A percentile compares a stretch with the other conserved stretches of the same genome.
phyloP scores from a whole-genome alignment of 2,888 invertebrate species.

The Hermaeophaga mercurialis region DNA sequence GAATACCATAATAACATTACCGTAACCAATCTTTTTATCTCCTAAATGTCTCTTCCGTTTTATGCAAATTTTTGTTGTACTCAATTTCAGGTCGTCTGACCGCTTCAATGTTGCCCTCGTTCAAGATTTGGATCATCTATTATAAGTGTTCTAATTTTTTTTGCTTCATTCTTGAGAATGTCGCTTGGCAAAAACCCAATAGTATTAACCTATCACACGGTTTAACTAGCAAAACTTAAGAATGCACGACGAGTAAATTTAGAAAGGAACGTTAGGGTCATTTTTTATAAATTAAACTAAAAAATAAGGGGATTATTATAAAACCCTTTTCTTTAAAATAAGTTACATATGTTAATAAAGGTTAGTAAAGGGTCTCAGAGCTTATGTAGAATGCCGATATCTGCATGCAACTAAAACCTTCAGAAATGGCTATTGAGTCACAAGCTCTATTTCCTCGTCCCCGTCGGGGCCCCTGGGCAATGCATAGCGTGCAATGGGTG shows the following conservation, averaged over 20 bases:
- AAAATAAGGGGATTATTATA: no score
- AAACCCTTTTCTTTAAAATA: no score
- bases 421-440: no score
- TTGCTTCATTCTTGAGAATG: slow-evolving; percentile 21
- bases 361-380: no score
- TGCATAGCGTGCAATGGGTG: no score
- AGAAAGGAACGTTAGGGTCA: neutral
- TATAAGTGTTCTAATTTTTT: slow-evolving; percentile 25
- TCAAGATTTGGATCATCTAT: slow-evolving; percentile 24
- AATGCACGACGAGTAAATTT: neutral
- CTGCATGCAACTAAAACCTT: no score
- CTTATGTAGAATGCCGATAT: no score
- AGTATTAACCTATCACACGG: slow-evolving; percentile 23
- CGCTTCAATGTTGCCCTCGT: slow-evolving; percentile 21
- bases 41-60: slow-evolving; percentile 13
- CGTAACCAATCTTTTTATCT: slow-evolving; percentile 8
- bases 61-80: slow-evolving; percentile 14
- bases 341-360: no score
- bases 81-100: slow-evolving; percentile 8
- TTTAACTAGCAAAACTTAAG: slow-evolving; percentile 6
- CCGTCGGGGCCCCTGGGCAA: no score
- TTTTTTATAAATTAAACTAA: no score
- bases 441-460: no score
- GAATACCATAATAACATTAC: slow-evolving; percentile 5
- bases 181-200: slow-evolving; percentile 24